Percentiles rank a stretch among this genome's conserved stretches.
Conservation (phyloP, 2,888 invertebrate genomes). For the Marronus borbonicus region DNA sequence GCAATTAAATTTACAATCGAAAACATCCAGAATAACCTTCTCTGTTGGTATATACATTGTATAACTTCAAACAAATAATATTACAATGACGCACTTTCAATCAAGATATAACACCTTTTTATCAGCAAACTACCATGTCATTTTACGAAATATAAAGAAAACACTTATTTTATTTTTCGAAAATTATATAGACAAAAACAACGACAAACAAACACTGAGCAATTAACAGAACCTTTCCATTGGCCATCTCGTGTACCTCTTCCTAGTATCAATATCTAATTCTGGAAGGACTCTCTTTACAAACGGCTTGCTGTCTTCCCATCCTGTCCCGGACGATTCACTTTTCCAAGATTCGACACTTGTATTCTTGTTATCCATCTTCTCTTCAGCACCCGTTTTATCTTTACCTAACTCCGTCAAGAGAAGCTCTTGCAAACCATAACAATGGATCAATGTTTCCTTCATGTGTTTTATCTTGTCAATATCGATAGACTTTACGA, state of each 20-base stretch:
- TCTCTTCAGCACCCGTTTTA: neutral
- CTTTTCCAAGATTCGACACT: constrained; percentile 11
- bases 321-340: constrained; percentile 17
- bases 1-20: neutral
- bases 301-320: constrained; percentile 31
- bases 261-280: constrained; percentile 44
- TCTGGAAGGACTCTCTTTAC: constrained; percentile 37
- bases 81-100: no score
- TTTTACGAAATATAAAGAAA: neutral
- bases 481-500: constrained; percentile 39
- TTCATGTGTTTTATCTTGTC: constrained; percentile 39
- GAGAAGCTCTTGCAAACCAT: constrained; percentile 20
- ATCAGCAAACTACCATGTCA: neutral
- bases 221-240: neutral
- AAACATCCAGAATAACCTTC: no score
- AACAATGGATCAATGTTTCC: constrained; percentile 21
- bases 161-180: no score
- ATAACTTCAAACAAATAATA: no score
- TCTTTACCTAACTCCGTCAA: constrained; percentile 3
- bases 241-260: constrained; percentile 40
- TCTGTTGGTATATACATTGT: no score
- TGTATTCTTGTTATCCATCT: neutral
- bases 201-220: no score
- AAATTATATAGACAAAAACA: no score
- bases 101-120: no score